Evolutionary conservation across 64 coral and sea anemone genomes (phyloP), one percentile per base, ranked within the genome.

Genomic region (Dendrophyllia cribrosa): DNA sequence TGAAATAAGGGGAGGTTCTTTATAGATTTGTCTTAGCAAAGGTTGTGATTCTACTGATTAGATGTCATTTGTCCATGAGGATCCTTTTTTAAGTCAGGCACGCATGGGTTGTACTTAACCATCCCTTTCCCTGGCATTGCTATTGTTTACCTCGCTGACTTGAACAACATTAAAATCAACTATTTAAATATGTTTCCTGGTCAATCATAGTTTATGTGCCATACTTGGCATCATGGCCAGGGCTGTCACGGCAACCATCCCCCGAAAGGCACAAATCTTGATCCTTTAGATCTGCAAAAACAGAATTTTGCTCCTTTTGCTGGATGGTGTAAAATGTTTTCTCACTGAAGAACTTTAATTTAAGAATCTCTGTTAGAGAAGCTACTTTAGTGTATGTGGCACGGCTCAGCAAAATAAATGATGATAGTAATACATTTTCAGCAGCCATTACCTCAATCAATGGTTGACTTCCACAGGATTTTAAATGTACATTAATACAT

Each of bases 261-360:
- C 53, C 53, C 0, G 53, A 56, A 7, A 56, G 53, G 3, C 53
- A 56, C 7, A 56, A 12, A 12, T 59, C 73, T 71, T 75, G 68
- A 43, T 77, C 50, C 52, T 84, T 62, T 20, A 92, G 45, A 10
- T 86, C 82, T 53, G 23, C 52, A 20, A 86, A 55, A 14, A 92
- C 44, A 51, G 58, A 26, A 63, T 61, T 23, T 58, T 88, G 76
- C 71, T 93, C 73, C 72, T 64, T 9, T 50, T 66, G 53, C 65
- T 94, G 92, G 6, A 89, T 89, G 67, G 66, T 89, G 70, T 80
- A 93, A 68, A 88, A 94, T 65, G 76, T 80, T 53, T 70, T 73
- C 56, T 88, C 92, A 89, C 69, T 89, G 7, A 94, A 83, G 34
- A 89, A 83, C 22, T 83, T 25, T 21, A 88, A 77, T n/a, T 88